A percentile compares a stretch with the other conserved stretches of the same genome.
phyloP scores from a whole-genome alignment of 2,888 invertebrate genomes.

The Apodemia mormo region DNA sequence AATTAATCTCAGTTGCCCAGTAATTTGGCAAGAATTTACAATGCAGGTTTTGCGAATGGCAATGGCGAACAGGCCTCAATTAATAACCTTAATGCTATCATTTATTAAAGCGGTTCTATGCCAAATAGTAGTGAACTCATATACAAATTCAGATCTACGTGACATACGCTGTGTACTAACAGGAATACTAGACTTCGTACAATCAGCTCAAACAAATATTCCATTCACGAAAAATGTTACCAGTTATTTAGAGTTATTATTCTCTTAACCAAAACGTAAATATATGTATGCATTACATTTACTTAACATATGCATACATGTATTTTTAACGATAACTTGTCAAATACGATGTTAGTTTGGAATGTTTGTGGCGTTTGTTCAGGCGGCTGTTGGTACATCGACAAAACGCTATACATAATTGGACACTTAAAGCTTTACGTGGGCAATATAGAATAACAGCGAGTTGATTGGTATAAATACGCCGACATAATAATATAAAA shows the following conservation, averaged over 20 bases:
- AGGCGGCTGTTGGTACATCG: constrained; percentile 50
- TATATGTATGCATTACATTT: not conserved
- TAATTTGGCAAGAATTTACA: constrained; percentile 5
- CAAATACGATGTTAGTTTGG: constrained; percentile 49
- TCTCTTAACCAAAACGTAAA: constrained; percentile 15
- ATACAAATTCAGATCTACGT: constrained; percentile 61
- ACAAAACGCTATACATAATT: constrained; percentile 36
- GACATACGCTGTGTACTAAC: constrained; percentile 19
- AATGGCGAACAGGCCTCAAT: not conserved
- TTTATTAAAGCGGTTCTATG: not conserved
- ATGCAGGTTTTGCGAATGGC: not conserved
- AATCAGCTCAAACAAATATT: constrained; percentile 16
- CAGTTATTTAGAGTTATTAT: constrained; percentile 11
- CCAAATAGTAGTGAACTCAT: not conserved
- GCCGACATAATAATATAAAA: constrained; percentile 22
- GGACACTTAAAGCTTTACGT: constrained; percentile 48
- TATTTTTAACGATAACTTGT: constrained; percentile 13
- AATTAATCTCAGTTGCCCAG: not conserved
- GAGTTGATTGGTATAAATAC: constrained; percentile 14
- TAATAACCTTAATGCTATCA: not conserved
- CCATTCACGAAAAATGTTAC: constrained; percentile 11
- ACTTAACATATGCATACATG: not conserved
- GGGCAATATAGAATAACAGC: constrained; percentile 30
- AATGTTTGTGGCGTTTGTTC: constrained; percentile 66
- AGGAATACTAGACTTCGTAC: not conserved